Conservation (phyloP, 1,140 invertebrate species). For the Monomorium pharaonis region DNA sequence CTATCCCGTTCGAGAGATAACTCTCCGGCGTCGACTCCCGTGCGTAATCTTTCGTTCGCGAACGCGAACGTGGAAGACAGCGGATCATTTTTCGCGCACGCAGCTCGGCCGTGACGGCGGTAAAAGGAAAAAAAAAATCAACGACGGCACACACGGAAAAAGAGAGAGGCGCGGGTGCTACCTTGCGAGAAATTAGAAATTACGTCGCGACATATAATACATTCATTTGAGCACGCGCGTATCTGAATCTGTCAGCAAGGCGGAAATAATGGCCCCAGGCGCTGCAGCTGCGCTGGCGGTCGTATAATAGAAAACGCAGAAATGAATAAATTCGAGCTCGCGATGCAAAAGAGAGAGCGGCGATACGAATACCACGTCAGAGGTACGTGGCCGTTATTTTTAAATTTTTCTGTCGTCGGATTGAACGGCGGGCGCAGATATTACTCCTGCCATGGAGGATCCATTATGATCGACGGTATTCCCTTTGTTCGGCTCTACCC, state of each 20-base stretch:
- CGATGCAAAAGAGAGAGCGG: not conserved
- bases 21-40: not conserved
- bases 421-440: not conserved
- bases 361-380: not conserved
- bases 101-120: not conserved
- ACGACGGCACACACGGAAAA: not conserved
- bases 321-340: constrained; percentile 46
- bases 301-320: constrained; percentile 33
- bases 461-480: not conserved
- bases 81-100: not conserved
- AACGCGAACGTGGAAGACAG: not conserved
- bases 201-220: constrained; percentile 37
- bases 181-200: constrained; percentile 51
- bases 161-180: not conserved
- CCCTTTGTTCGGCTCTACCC: not conserved
- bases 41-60: not conserved
- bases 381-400: not conserved
- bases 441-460: not conserved
- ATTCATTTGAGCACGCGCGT: constrained; percentile 42
- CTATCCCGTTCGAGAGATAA: constrained; percentile 7
- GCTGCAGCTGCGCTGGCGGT: constrained; percentile 37
- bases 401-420: not conserved
- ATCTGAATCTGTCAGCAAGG: constrained; percentile 31
- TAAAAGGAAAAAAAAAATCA: not conserved
- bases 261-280: constrained; percentile 32